Evolutionary conservation across 2,888 invertebrate species (phyloP), one percentile per base, ranked within the genome.

Genomic region (Sarcophaga subvicina): DNA sequence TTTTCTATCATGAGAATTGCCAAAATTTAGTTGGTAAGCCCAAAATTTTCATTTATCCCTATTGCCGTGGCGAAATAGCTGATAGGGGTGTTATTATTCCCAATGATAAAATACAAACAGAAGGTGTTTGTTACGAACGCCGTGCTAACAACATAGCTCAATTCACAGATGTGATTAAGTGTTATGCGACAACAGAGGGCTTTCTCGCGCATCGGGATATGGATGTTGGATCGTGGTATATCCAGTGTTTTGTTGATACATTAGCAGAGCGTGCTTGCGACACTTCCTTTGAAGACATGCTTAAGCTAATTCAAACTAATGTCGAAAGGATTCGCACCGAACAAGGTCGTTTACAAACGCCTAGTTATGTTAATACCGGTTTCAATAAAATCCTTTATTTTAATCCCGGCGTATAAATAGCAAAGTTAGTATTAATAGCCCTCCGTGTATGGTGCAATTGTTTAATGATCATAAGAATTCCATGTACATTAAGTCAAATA

Each of bases 21-120:
- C 94, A 94, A 0, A 90, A 91, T 78, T 93, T 96, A 84, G 90
- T 91, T 12, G 94, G 94, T 77, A 95, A 96, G 90, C 96, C 96
- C 27, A 96, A 96, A 93, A 95, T 97, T 80, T 96, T 96, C 90
- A 94, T 97, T 83, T 96, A 96, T 90, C 96, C 96, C 90, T 95
- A 95, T 88, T 96, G 96, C 93, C 94, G 94, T 66, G 94, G 94
- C 14, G 80, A 88, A 22, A 85, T 88, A 14, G 90, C 91, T n/a
- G 94, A 93, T 88, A 89, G 90, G 64, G 94, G 94, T 59, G 89
- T 90, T 27, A 37, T 25, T 4, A 27, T 78, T 63, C 25, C 8
- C 37, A 37, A 54, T 8, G 80, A 70, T 45, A 63, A 83, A 69
- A 49, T 88, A 10, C 88, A 89, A 80, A 89, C 89, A 25, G 89